Evolutionary conservation across 2,888 invertebrate species (phyloP).

Genomic region (Archips crataeganus): DNA sequence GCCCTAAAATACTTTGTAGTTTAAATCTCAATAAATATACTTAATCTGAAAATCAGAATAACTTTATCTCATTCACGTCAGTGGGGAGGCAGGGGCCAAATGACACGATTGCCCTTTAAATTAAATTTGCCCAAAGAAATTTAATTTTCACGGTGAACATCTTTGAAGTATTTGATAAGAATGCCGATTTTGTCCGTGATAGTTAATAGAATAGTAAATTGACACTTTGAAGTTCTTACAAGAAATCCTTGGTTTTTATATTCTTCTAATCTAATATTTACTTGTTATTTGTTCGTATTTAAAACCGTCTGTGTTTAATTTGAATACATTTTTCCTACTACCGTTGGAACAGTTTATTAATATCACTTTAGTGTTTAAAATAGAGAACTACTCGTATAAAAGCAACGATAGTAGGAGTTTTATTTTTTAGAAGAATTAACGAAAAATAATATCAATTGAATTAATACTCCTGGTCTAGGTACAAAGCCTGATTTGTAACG

Average conservation of each 20-base stretch:
- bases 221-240: background rate
- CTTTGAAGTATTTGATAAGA: constrained; percentile 38
- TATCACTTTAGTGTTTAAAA: too few species aligned
- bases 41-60: constrained; percentile 46
- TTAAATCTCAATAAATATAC: constrained; percentile 28
- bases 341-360: too few species aligned
- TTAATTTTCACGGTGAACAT: constrained; percentile 53
- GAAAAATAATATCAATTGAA: too few species aligned
- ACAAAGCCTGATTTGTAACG: too few species aligned
- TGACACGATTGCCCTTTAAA: constrained; percentile 52
- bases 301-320: background rate
- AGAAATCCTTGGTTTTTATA: background rate
- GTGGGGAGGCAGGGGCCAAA: constrained; percentile 38
- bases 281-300: background rate
- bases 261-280: background rate
- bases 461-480: too few species aligned
- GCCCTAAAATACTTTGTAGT: background rate
- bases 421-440: too few species aligned
- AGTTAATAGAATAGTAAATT: constrained; percentile 16
- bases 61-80: constrained; percentile 51
- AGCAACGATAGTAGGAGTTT: too few species aligned
- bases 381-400: too few species aligned
- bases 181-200: constrained; percentile 22
- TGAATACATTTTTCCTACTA: too few species aligned
- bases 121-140: constrained; percentile 56